These are phyloP conservation scores for Borostomias antarcticus DNA, from an alignment of 2,797 vertebrate genomes.

Conservation along the genomic window DNA sequence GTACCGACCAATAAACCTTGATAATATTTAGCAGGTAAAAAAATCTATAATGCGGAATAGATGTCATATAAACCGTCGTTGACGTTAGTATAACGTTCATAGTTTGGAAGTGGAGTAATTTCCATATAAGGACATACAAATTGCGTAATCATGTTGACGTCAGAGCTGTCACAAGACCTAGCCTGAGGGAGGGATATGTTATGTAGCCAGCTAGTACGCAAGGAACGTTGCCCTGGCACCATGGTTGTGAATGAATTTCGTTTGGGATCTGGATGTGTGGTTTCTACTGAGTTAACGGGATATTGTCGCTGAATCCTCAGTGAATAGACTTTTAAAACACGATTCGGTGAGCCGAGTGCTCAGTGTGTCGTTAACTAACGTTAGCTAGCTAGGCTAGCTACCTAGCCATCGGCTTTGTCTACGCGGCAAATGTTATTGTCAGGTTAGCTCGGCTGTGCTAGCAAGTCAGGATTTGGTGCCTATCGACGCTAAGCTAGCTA, in stretches of 20 bases:
- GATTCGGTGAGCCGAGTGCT: neutral
- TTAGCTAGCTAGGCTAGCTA: neutral
- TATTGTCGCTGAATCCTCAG: constrained; percentile 15
- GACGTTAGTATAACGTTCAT: no score
- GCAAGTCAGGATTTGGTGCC: constrained; percentile 31
- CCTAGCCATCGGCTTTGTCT: constrained; percentile 29
- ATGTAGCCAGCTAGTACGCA: constrained; percentile 20
- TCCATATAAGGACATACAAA: constrained; percentile 59
- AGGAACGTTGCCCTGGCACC: constrained; percentile 17
- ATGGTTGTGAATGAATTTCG: constrained; percentile 46
- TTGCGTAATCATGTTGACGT: constrained; percentile 77
- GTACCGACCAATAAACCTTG: no score
- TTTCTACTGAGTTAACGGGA: neutral
- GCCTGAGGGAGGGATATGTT: constrained; percentile 14
- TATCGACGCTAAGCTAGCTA: constrained; percentile 47
- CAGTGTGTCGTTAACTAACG: neutral
- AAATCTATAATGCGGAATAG: no score
- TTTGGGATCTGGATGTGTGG: neutral
- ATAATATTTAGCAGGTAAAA: no score
- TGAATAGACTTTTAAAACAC: neutral
- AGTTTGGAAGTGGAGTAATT: neutral
- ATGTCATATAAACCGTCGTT: no score
- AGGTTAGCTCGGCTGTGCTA: constrained; percentile 13
- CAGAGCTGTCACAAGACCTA: constrained; percentile 75
- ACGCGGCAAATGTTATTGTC: constrained; percentile 30